phyloP scores from a whole-genome alignment of 1,140 invertebrate species.

The Subanguina moxae region DNA sequence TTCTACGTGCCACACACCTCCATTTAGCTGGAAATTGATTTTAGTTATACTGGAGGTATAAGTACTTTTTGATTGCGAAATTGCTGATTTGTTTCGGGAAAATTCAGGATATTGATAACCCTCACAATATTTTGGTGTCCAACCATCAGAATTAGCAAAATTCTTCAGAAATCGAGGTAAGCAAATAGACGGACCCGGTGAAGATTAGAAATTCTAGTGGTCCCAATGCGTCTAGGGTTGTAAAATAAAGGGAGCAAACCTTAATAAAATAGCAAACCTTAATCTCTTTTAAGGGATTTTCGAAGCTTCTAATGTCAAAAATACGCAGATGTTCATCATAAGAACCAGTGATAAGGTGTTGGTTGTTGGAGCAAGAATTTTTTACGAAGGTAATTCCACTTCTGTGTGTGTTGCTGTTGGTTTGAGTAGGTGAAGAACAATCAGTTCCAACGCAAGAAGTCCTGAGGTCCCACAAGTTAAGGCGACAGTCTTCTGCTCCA shows the following conservation, averaged over 20 bases:
- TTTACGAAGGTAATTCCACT: slow-evolving; percentile 6
- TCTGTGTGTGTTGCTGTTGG: neutral
- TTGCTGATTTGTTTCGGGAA: no score
- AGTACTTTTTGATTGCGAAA: no score
- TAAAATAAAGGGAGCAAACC: no score
- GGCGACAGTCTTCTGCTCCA: slow-evolving; percentile 4
- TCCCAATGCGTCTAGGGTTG: no score
- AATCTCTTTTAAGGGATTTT: neutral
- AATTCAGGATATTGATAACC: no score
- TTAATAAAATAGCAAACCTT: neutral
- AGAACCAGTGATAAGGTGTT: slow-evolving; percentile 1
- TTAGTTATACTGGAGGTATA: no score
- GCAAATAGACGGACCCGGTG: no score
- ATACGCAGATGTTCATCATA: slow-evolving; percentile 6
- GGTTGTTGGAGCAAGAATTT: neutral
- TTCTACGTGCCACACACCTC: slow-evolving; percentile 12
- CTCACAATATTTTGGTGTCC: no score
- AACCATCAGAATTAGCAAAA: no score
- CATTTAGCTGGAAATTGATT: slow-evolving; percentile 1
- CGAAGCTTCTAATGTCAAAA: neutral
- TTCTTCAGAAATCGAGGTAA: no score
- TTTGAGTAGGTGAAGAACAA: neutral
- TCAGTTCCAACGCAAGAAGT: no score
- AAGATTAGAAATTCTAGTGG: no score
- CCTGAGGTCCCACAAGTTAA: neutral